phyloP scores from a whole-genome alignment of 1,140 invertebrate species.

The Drosophila eugracilis region DNA sequence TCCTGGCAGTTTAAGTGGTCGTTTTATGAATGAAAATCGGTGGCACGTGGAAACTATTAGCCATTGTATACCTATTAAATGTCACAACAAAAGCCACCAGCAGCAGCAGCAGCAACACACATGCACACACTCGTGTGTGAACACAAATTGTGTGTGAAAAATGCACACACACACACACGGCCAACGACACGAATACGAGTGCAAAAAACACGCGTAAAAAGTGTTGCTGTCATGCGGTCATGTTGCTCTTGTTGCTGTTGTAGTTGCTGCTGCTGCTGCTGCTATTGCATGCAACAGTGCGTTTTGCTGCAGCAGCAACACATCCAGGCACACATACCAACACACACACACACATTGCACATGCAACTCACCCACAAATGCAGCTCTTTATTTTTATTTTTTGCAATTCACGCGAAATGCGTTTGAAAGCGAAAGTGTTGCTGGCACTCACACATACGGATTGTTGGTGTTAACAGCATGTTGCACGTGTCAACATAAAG shows the following conservation, averaged over 20 bases:
- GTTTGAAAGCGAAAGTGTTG: conserved; percentile 79
- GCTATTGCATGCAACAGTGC: conserved; percentile 66
- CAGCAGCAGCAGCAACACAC: conserved; percentile 29
- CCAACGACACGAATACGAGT: conserved; percentile 23
- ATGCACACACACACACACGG: conserved; percentile 37
- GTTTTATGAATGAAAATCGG: conserved; percentile 77
- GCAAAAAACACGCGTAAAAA: conserved; percentile 75
- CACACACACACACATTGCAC: conserved; percentile 23
- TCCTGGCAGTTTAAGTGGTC: conserved; percentile 40
- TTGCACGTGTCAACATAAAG: conserved; percentile 77
- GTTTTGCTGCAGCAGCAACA: conserved; percentile 18
- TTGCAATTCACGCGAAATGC: conserved; percentile 76
- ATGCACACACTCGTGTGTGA: conserved; percentile 10
- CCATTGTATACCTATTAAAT: conserved; percentile 74
- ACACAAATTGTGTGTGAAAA: conserved; percentile 79
- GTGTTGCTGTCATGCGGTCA: conserved; percentile 67
- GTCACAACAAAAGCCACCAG: conserved; percentile 63
- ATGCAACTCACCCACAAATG: conserved; percentile 43
- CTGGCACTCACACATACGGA: conserved; percentile 37
- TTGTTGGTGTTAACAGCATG: conserved; percentile 77
- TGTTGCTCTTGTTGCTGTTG: conserved; percentile 35
- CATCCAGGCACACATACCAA: conserved; percentile 15
- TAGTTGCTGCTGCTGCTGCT: conserved; percentile 55
- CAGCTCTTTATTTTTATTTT: conserved; percentile 60
- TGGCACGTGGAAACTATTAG: conserved; percentile 79